Evolutionary conservation across 2,113 vertebrate genomes (phyloP).

Genomic region (Corythornis vintsioides): DNA sequence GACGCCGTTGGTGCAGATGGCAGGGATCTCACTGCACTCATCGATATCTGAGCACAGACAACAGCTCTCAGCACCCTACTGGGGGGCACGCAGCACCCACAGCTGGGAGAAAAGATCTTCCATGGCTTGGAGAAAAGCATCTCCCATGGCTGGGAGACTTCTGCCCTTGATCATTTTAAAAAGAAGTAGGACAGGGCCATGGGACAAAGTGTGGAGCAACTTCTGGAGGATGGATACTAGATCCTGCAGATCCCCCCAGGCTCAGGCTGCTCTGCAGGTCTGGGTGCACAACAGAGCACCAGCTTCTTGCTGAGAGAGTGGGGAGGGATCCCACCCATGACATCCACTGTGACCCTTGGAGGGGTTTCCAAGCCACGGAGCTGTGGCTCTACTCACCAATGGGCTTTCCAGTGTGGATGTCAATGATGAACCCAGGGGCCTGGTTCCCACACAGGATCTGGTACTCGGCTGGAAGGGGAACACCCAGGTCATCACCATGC

Average conservation of each 20-base stretch:
- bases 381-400: slow-evolving; percentile 77
- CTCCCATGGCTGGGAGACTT: background rate
- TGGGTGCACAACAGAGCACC: background rate
- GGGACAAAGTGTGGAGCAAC: background rate
- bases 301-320: no score
- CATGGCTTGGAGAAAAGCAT: background rate
- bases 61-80: background rate
- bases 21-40: slow-evolving; percentile 90
- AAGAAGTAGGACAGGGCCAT: background rate
- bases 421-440: slow-evolving; percentile 89
- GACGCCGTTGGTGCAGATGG: slow-evolving; percentile 87
- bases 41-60: slow-evolving; percentile 84
- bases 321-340: background rate
- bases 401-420: slow-evolving; percentile 89
- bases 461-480: slow-evolving; percentile 81
- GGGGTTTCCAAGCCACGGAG: no score
- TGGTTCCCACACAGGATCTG: slow-evolving; percentile 91
- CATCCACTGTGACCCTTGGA: background rate
- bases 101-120: background rate
- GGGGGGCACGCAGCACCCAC: no score
- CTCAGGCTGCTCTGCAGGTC: background rate
- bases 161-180: background rate
- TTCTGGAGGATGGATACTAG: background rate
- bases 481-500: background rate
- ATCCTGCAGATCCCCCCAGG: background rate